Percentiles rank a stretch among this genome's conserved stretches.
phyloP scores from a whole-genome alignment of 2,113 vertebrate genomes.

The Sturnus vulgaris region DNA sequence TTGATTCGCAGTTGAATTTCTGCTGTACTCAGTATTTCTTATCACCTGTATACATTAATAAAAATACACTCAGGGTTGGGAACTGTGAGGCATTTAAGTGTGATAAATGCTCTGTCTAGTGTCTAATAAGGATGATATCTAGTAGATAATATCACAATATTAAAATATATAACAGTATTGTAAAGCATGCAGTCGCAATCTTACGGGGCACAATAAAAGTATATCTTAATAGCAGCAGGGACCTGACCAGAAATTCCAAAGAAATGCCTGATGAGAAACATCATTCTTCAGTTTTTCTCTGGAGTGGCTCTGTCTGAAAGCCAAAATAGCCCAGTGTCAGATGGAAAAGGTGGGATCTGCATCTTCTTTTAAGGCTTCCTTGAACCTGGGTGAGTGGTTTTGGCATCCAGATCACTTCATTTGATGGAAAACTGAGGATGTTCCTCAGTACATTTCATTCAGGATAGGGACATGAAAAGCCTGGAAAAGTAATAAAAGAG shows the following conservation, averaged over 20 bases:
- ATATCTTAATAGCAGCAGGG: background rate
- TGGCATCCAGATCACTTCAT: background rate
- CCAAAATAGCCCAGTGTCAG: background rate
- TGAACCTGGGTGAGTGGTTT: background rate
- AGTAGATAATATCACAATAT: background rate
- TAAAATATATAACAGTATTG: background rate
- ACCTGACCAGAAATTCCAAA: background rate
- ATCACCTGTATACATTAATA: conserved; percentile 24
- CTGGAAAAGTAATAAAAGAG: background rate
- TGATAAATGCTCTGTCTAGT: conserved; percentile 9
- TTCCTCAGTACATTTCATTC: background rate
- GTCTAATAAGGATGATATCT: background rate
- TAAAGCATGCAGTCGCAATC: background rate
- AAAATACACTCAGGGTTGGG: background rate
- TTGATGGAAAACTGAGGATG: background rate
- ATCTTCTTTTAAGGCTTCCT: background rate
- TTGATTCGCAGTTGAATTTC: background rate
- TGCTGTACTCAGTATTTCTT: background rate
- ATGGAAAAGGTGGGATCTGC: background rate
- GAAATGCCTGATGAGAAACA: background rate
- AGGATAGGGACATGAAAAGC: background rate
- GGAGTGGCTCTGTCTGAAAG: background rate
- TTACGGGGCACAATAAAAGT: background rate
- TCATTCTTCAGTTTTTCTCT: background rate
- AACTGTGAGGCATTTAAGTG: background rate